A percentile compares a stretch with the other conserved stretches of the same genome.
phyloP scores from a whole-genome alignment of 2,797 vertebrate genomes.

The Synanceia verrucosa region DNA sequence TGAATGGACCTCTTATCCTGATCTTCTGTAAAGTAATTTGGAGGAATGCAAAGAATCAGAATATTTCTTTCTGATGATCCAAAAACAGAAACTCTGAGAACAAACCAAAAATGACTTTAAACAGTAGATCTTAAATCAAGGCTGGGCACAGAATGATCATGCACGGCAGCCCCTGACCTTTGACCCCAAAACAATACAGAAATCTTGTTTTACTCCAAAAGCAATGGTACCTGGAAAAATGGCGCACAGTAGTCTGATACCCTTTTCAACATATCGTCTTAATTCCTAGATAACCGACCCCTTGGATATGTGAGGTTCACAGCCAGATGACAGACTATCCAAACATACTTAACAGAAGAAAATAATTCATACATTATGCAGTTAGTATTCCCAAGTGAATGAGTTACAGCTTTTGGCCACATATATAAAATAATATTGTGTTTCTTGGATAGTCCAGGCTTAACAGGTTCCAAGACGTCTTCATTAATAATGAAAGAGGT shows the following conservation, averaged over 20 bases:
- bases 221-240: not conserved
- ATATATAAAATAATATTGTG: not conserved
- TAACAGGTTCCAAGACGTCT: not conserved
- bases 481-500: slow-evolving; percentile 4
- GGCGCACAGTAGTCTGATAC: not conserved
- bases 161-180: not conserved
- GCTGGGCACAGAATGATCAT: no score
- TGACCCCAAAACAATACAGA: not conserved
- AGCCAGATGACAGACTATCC: not conserved
- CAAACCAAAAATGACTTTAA: not conserved
- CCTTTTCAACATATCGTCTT: not conserved
- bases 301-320: not conserved
- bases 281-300: not conserved
- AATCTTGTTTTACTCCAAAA: not conserved
- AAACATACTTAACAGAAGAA: slow-evolving; percentile 5
- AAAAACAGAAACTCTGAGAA: not conserved
- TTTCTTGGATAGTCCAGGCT: not conserved
- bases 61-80: not conserved
- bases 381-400: not conserved
- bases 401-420: not conserved
- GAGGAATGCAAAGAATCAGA: not conserved
- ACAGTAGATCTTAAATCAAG: not conserved
- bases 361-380: no score
- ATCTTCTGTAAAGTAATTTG: slow-evolving; percentile 3
- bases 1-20: not conserved